Conservation (phyloP, 1,140 invertebrate species). For the Drosophila punjabiensis region DNA sequence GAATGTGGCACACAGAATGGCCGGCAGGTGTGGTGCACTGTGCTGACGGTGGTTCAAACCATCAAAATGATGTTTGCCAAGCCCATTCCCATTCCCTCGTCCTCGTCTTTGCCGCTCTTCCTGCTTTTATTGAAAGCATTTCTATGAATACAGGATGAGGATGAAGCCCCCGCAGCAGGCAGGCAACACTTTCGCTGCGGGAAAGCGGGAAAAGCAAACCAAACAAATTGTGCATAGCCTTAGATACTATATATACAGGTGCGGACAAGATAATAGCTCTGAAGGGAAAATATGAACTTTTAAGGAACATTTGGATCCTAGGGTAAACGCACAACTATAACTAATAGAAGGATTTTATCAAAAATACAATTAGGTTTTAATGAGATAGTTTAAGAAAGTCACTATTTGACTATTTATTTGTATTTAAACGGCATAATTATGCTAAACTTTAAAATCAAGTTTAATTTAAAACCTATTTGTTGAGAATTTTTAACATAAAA, state of each 20-base stretch:
- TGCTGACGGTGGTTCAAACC: slow-evolving; percentile 18
- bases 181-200: slow-evolving; percentile 69
- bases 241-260: slow-evolving; percentile 28
- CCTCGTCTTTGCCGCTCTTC: slow-evolving; percentile 32
- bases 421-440: no score
- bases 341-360: not conserved
- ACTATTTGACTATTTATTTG: not conserved
- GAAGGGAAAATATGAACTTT: not conserved
- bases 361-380: no score
- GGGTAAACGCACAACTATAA: not conserved
- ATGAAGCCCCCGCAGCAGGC: slow-evolving; percentile 25
- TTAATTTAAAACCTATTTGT: not conserved
- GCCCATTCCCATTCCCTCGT: slow-evolving; percentile 31
- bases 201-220: slow-evolving; percentile 45
- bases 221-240: slow-evolving; percentile 33
- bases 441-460: no score
- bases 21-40: slow-evolving; percentile 42
- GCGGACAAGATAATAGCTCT: slow-evolving; percentile 17
- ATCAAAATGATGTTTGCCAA: slow-evolving; percentile 65
- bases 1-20: slow-evolving; percentile 67
- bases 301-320: not conserved
- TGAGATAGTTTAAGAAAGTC: no score
- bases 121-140: slow-evolving; percentile 62
- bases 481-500: not conserved
- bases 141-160: slow-evolving; percentile 71